Percentiles rank a stretch among this genome's conserved stretches.
Conservation (phyloP, 1,140 invertebrate genomes). For the Venturia canescens region DNA sequence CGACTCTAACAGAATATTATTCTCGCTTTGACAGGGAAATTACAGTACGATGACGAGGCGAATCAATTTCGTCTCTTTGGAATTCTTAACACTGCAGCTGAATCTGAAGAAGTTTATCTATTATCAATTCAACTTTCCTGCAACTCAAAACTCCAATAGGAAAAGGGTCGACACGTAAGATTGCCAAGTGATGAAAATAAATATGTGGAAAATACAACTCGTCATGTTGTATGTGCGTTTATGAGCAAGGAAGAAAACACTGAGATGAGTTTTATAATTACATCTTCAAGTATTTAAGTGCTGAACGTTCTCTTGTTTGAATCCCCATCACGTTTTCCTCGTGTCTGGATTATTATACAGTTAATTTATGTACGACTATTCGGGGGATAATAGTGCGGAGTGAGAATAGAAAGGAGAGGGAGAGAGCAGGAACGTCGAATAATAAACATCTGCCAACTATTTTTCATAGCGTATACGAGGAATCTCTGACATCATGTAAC, state of each 20-base stretch:
- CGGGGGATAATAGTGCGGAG: neutral
- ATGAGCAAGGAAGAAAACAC: neutral
- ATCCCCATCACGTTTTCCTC: neutral
- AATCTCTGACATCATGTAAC: conserved; percentile 1
- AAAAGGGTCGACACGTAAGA: neutral
- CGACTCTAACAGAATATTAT: no score
- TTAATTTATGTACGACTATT: neutral
- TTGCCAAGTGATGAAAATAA: neutral
- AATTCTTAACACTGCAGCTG: no score
- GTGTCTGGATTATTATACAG: neutral
- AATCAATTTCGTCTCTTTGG: no score
- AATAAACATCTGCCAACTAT: conserved; percentile 16
- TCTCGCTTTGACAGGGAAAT: no score
- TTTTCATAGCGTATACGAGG: neutral
- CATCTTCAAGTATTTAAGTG: neutral
- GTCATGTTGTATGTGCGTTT: neutral
- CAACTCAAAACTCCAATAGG: neutral
- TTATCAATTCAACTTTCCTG: no score
- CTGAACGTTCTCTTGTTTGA: neutral
- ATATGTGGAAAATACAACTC: neutral
- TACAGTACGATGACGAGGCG: no score
- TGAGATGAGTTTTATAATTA: conserved; percentile 17
- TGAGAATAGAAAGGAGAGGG: neutral
- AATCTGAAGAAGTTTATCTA: no score
- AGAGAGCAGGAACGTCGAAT: neutral